A percentile compares a stretch with the other conserved stretches of the same genome.
These are phyloP conservation scores for Holotrichia oblita DNA, from an alignment of 1,140 invertebrate species.

Conservation along the genomic window DNA sequence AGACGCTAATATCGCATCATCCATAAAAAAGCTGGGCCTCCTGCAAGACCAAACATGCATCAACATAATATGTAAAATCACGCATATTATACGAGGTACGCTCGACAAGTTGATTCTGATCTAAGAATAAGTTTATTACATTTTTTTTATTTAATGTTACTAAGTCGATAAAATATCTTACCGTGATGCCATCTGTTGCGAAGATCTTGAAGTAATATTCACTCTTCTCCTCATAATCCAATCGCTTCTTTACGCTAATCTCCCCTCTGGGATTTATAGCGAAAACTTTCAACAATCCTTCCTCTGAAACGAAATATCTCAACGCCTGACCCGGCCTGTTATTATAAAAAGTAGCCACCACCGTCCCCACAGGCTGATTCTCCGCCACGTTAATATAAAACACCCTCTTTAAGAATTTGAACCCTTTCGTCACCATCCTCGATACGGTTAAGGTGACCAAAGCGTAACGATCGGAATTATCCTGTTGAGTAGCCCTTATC, in stretches of 20 bases:
- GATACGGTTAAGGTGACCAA: conserved; percentile 80
- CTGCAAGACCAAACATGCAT: too few species aligned
- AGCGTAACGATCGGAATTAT: conserved; percentile 89
- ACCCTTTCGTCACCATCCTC: conserved; percentile 53
- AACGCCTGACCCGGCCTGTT: conserved; percentile 70
- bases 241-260: conserved; percentile 75
- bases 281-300: conserved; percentile 74
- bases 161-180: too few species aligned
- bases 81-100: too few species aligned
- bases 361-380: conserved; percentile 76
- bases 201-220: conserved; percentile 82
- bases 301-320: conserved; percentile 71
- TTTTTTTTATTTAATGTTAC: too few species aligned
- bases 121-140: too few species aligned
- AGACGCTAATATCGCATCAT: too few species aligned
- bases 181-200: conserved; percentile 82
- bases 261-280: conserved; percentile 82
- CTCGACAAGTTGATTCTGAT: too few species aligned
- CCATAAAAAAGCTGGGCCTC: too few species aligned
- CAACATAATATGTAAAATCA: too few species aligned
- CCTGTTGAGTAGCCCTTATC: conserved; percentile 75
- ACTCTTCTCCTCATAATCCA: conserved; percentile 83
- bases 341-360: conserved; percentile 71
- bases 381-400: conserved; percentile 80
- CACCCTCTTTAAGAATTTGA: conserved; percentile 76